These are phyloP conservation scores for Gryon sp. DNA, from an alignment of 1,140 invertebrate genomes.

Conservation along the genomic window DNA sequence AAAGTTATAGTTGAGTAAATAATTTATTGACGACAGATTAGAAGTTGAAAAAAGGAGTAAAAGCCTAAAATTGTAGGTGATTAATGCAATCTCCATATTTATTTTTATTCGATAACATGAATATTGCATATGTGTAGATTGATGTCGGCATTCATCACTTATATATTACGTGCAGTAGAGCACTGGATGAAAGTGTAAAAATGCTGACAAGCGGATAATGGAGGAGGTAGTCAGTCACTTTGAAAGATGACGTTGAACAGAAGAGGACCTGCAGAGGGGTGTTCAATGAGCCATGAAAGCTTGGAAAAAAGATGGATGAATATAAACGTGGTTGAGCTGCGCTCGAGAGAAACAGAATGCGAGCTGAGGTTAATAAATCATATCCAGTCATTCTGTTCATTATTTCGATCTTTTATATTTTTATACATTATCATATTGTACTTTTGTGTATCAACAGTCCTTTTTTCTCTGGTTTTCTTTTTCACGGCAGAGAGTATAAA, in stretches of 20 bases:
- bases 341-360: slow-evolving; percentile 78
- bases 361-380: slow-evolving; percentile 79
- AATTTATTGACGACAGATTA: not conserved
- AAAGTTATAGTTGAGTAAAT: too few species aligned
- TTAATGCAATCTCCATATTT: slow-evolving; percentile 49
- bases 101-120: slow-evolving; percentile 51
- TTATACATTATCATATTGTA: slow-evolving; percentile 35
- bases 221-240: slow-evolving; percentile 80
- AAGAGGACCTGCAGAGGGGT: slow-evolving; percentile 65
- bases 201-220: slow-evolving; percentile 81
- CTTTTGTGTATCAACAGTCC: not conserved
- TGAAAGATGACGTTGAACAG: slow-evolving; percentile 79
- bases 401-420: slow-evolving; percentile 43
- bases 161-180: slow-evolving; percentile 62
- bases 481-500: too few species aligned
- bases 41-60: not conserved
- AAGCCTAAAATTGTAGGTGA: not conserved
- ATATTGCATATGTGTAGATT: slow-evolving; percentile 53
- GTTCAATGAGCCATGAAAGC: slow-evolving; percentile 77
- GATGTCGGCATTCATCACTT: slow-evolving; percentile 63
- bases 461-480: too few species aligned
- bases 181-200: slow-evolving; percentile 79
- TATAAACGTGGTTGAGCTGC: slow-evolving; percentile 77
- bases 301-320: slow-evolving; percentile 79
- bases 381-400: slow-evolving; percentile 65